These are phyloP conservation scores for Antechinus flavipes DNA, from an alignment of 2,113 vertebrate species.

Conservation along the genomic window DNA sequence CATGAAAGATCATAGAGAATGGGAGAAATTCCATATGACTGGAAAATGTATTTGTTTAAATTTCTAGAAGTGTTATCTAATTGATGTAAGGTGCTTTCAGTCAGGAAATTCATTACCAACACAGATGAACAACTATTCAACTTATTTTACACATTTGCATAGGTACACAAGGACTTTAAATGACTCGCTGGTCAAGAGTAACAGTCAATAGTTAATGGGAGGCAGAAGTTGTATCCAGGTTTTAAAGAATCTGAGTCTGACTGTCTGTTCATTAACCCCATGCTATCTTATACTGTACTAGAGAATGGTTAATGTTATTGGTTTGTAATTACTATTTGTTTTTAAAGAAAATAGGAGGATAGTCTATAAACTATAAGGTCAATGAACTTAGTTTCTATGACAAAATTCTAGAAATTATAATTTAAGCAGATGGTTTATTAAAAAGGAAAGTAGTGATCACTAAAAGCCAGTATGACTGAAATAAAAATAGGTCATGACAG, in stretches of 20 bases:
- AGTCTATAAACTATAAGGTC: neutral
- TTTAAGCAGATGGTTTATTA: neutral
- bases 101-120: neutral
- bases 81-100: neutral
- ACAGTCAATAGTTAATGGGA: neutral
- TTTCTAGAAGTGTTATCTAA: neutral
- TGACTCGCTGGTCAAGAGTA: neutral
- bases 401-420: neutral
- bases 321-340: too few species aligned
- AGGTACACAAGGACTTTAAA: neutral
- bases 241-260: neutral
- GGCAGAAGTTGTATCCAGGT: neutral
- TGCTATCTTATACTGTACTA: neutral
- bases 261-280: neutral
- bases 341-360: neutral
- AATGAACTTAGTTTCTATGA: neutral
- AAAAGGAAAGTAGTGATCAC: neutral
- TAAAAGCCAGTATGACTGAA: neutral
- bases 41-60: neutral
- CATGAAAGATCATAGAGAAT: neutral
- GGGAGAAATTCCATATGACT: neutral
- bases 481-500: neutral
- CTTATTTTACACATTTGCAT: neutral
- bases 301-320: neutral
- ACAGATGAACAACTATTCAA: neutral